Evolutionary conservation across 2,888 invertebrate species (phyloP).

Genomic region (Hybos culiciformis): DNA sequence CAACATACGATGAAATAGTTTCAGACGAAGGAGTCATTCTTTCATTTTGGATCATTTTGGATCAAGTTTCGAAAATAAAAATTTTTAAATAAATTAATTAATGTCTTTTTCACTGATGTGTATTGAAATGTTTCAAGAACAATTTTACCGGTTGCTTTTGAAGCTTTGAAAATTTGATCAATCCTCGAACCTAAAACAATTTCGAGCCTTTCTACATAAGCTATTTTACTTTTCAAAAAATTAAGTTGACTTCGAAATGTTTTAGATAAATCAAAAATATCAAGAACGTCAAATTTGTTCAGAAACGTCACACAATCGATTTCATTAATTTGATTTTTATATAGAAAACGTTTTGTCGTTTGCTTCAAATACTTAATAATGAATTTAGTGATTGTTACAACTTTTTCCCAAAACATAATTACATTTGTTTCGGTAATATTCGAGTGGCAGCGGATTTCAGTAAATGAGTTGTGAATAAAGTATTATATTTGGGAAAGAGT

Average conservation of each 20-base stretch:
- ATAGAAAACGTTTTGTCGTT: not conserved
- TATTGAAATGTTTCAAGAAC: constrained; percentile 3
- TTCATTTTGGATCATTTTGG: not conserved
- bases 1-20: not conserved
- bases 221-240: not conserved
- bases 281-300: not conserved
- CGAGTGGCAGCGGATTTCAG: not conserved
- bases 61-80: not conserved
- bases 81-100: not conserved
- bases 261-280: not conserved
- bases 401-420: not conserved
- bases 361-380: not conserved
- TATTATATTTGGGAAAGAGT: not conserved
- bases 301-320: not conserved
- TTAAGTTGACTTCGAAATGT: not conserved
- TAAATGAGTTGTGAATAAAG: not conserved
- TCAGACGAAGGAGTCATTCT: not conserved
- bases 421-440: not conserved
- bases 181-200: not conserved
- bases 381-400: not conserved
- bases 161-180: not conserved
- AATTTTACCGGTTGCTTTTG: not conserved
- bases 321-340: not conserved
- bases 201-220: not conserved
- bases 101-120: constrained; percentile 1